Base-by-base conservation (phyloP, 2,797 vertebrate genomes). In the Tapirus indicus region DNA sequence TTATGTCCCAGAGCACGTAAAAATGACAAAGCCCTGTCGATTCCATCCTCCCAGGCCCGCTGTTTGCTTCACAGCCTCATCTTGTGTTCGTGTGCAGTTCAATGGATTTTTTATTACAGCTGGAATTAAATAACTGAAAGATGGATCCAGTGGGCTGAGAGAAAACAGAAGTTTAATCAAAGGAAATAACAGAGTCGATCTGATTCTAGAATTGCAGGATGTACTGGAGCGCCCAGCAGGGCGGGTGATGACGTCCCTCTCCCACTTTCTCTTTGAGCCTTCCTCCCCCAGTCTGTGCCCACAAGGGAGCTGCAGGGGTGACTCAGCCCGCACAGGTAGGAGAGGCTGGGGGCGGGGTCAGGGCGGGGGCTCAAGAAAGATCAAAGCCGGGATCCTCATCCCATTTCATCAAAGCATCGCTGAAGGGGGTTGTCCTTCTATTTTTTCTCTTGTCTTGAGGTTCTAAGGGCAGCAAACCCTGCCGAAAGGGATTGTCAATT, bases 61-160 rank as follows among this genome's bases (percentile, higher is more conserved):
- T 47, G 17, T 95, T 72, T 72, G 75, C 83, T 68, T 54, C 21
- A 23, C 23, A 60, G 88, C 58, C 78, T 93, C 94, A 38, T 92
- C 72, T n/a, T 95, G 56, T 20, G 18, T 96, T 87, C 7, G 6
- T 21, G 82, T 41, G 41, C 29, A 58, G 38, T 32, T 96, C 80
- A 9, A 18, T 87, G 77, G 82, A 23, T 87, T 75, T 93, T 93
- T 91, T 62, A 96, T 97, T 96, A 92, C 41, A 8, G 91, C 23
- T 91, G 16, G 54, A 97, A 96, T 92, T 97, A 97, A 97, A 94
- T 85, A 71, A 97, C 95, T 56, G 82, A 92, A 72, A 95, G 93
- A 92, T 54, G 35, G 58, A 71, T 95, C 12, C 44, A 96, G 20
- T 69, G 96, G 52, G 21, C 84, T 94, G 97, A 90, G 49, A 11